A percentile compares a stretch with the other conserved stretches of the same genome.
Conservation (phyloP, 2,113 vertebrate species). For the Hystrix cristata region DNA sequence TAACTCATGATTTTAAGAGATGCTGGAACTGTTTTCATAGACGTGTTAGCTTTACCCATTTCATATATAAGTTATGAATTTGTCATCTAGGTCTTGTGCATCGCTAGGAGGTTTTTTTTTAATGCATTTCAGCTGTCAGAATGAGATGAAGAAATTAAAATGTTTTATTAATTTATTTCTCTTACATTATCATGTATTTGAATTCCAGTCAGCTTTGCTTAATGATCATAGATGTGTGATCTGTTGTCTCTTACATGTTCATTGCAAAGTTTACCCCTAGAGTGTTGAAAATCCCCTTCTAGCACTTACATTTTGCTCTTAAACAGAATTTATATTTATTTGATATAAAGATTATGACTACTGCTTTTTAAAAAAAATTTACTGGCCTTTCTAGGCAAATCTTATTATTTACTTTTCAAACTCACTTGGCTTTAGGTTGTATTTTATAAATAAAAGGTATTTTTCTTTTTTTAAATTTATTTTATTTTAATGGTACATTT, state of each 20-base stretch:
- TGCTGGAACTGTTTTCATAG: not conserved
- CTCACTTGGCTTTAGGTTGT: not conserved
- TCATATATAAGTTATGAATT: not conserved
- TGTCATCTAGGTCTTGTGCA: not conserved
- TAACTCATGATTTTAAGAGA: not conserved
- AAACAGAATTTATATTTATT: not conserved
- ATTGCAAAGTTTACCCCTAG: not conserved
- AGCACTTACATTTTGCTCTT: not conserved
- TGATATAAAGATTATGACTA: not conserved
- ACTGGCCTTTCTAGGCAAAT: not conserved
- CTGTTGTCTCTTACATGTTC: not conserved
- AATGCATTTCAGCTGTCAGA: not conserved
- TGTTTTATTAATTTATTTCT: not conserved
- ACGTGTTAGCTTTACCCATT: not conserved
- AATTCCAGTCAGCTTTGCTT: not conserved
- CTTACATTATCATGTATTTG: not conserved
- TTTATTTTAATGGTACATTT: too few relatives aligned
- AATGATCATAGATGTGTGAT: not conserved
- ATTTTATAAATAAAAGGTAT: constrained; percentile 28
- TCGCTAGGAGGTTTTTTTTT: not conserved
- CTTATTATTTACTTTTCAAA: constrained; percentile 8
- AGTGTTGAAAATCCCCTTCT: not conserved
- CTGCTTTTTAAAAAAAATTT: not conserved
- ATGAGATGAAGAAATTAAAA: not conserved
- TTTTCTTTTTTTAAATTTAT: not conserved